Percentiles rank a stretch among this genome's conserved stretches.
phyloP scores from a whole-genome alignment of 2,797 vertebrate genomes.

The Esox masquinongy region DNA sequence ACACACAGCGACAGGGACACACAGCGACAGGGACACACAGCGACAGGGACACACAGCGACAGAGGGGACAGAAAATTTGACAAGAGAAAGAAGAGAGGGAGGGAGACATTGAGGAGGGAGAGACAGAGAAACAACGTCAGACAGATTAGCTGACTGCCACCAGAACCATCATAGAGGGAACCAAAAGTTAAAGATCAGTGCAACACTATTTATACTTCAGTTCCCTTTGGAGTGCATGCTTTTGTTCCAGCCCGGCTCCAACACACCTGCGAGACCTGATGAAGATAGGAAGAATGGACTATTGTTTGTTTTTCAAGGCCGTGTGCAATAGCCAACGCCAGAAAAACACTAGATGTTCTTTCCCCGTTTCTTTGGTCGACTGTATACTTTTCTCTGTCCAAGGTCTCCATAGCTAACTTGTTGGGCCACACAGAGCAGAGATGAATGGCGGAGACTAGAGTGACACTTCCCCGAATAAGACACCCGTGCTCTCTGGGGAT shows the following conservation, averaged over 20 bases:
- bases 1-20: no score
- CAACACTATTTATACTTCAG: not conserved
- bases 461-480: conserved; percentile 1
- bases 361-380: not conserved
- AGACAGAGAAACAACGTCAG: conserved; percentile 9
- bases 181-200: not conserved
- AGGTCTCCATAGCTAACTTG: conserved; percentile 39
- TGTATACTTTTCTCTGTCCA: conserved; percentile 8
- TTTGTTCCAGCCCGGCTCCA: conserved; percentile 1
- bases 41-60: not conserved
- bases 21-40: no score
- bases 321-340: not conserved
- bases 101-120: conserved; percentile 3
- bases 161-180: not conserved
- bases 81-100: conserved; percentile 14
- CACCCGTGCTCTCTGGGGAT: conserved; percentile 10
- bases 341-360: not conserved
- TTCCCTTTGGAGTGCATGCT: not conserved
- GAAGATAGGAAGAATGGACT: not conserved
- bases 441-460: not conserved
- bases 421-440: conserved; percentile 14
- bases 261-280: not conserved
- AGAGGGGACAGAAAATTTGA: not conserved
- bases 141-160: not conserved
- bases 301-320: not conserved